Base-by-base conservation (phyloP, 2,888 invertebrate genomes). In the Linnaemya vulpina region DNA sequence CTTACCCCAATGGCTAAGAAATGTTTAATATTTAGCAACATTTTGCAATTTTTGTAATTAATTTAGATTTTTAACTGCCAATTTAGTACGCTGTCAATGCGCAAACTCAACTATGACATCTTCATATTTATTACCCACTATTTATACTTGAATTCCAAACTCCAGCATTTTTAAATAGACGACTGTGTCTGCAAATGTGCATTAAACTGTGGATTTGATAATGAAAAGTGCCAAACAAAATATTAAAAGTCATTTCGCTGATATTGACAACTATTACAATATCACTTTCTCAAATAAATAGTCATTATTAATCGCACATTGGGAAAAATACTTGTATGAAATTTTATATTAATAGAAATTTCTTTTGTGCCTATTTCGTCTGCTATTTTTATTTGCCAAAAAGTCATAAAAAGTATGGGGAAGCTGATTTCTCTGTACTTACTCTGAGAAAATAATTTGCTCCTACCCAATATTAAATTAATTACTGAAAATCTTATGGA, bases 211-310 rank as follows among this genome's bases (percentile, higher is more conserved):
- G 10, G 1, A 17, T 17, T 38, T 22, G 40, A 25, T 13, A 46
- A 17, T 13, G 17, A n/a, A 51, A 51, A 49, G 11, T 0, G 3
- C 3, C 40, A 67, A 46, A 67, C 67, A 53, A 1, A 7, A 51
- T 77, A 73, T 25, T 49, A 38, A 73, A 65, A 83, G 79, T 83
- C 79, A 83, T 74, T 35, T 25, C 8, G 17, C n/a, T 81, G 49
- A 74, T 55, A n/a, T n/a, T n/a, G n/a, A 51, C 20, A 22, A 38
- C 9, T 20, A 25, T 5, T 20, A 58, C 49, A 46, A 51, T 74
- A 68, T 83, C 78, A 83, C 83, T 83, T 83, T 83, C 43, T 40
- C 15, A 60, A 62, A 30, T 17, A 13, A 60, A 76, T 62, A 9
- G 70, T 75, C 62, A 40, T 62, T 40, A 20, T 4, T 11, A 11